phyloP scores from a whole-genome alignment of 2,113 vertebrate genomes.

The Machaerirhynchus nigripectus region DNA sequence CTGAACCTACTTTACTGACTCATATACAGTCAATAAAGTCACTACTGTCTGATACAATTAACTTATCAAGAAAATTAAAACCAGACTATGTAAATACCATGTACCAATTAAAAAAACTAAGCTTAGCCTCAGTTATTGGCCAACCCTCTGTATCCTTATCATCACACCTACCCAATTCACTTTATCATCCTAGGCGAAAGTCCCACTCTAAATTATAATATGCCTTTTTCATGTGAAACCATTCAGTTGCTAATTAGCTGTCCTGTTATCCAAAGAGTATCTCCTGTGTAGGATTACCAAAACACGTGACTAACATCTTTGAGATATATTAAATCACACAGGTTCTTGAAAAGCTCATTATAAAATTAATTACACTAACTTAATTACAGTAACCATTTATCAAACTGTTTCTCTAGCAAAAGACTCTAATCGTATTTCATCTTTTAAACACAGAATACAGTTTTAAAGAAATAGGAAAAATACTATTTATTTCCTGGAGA shows the following conservation, averaged over 20 bases:
- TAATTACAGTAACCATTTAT: not conserved
- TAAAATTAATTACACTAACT: conserved; percentile 3
- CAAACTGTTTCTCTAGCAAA: not conserved
- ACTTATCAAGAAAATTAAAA: not conserved
- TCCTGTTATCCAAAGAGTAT: not conserved
- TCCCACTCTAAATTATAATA: not conserved
- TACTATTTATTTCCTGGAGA: not conserved
- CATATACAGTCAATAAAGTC: not conserved
- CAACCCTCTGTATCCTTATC: not conserved
- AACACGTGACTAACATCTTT: not conserved
- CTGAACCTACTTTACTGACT: not conserved
- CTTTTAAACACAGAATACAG: not conserved
- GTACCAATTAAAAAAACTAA: not conserved
- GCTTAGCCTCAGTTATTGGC: not conserved
- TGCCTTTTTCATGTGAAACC: not conserved
- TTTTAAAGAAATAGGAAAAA: not conserved
- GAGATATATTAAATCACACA: not conserved
- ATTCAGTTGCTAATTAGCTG: not conserved
- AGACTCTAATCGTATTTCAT: not conserved
- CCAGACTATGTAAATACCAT: not conserved
- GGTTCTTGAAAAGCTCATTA: conserved; percentile 8
- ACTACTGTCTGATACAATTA: not conserved
- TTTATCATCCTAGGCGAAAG: not conserved
- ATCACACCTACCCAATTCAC: not conserved
- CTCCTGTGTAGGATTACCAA: not conserved